Base-by-base conservation (phyloP, 2,797 vertebrate genomes). In the Megalops cyprinoides region DNA sequence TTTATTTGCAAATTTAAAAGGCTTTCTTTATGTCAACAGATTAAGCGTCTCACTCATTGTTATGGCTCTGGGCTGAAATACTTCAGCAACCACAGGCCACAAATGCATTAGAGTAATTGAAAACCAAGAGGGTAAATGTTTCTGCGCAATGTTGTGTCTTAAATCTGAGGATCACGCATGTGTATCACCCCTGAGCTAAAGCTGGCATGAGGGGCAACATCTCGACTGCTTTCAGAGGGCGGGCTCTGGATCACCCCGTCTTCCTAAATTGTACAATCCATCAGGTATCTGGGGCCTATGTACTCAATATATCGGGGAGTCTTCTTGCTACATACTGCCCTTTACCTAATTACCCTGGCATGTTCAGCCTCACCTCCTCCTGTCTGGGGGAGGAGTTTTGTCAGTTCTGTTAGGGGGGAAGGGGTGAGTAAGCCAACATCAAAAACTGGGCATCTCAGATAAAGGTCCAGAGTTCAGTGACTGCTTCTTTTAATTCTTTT, bases 301-400 rank as follows among this genome's bases (percentile, higher is more conserved):
- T 92, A 92, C 65, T 12, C 60, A 31, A 1, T 65, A 65, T 65
- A 65, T 10, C 37, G 31, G n/a, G 34, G 37, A 65, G 10, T 8
- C 28, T 65, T 25, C 25, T 31, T 31, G 90, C 90, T 89, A 89
- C 87, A 85, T 86, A 86, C 79, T 86, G 87, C 88, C 91, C 90
- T 94, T 92, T 92, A 90, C 91, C 91, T 94, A 93, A 94, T 94
- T 92, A 94, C 91, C 91, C 94, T 92, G 93, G 94, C 94, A 92
- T 89, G 91, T 85, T 67, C 81, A 78, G 81, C 88, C 92, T 86
- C 89, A 89, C 91, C 92, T 91, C 90, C 90, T 87, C 84, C 85
- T 56, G 12, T 18, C 49, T 39, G 10, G 15, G 20, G 37, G 23
- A 58, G 76, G 23, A 58, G 76, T 56, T 77, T 58, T 20, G 23